These are phyloP conservation scores for Dicyrtoma fusca DNA, from an alignment of 2,888 invertebrate species.

Conservation along the genomic window DNA sequence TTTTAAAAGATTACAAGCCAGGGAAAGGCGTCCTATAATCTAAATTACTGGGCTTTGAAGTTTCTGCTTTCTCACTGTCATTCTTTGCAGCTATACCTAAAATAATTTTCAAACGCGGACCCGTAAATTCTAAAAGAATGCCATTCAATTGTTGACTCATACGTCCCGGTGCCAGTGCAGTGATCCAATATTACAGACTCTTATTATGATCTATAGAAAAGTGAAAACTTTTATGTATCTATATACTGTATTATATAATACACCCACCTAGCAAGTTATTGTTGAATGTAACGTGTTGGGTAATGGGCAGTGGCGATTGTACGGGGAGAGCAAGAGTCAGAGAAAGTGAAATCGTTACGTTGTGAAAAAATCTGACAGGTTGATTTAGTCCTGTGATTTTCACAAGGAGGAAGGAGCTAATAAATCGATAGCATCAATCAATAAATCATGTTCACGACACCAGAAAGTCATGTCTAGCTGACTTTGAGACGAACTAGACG, in stretches of 20 bases:
- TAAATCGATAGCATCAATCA: slow-evolving; percentile 48
- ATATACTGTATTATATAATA: too few species aligned
- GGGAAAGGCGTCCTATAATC: slow-evolving; percentile 31
- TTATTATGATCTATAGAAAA: too few species aligned
- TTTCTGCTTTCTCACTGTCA: background rate
- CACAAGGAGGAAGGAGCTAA: slow-evolving; percentile 38
- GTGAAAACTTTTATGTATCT: too few species aligned
- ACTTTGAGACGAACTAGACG: slow-evolving; percentile 8
- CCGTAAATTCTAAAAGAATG: too few species aligned
- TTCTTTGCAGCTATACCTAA: too few species aligned
- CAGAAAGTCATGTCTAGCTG: slow-evolving; percentile 20
- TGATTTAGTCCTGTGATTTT: slow-evolving; percentile 43
- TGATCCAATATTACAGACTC: too few species aligned
- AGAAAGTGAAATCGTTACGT: background rate
- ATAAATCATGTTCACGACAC: slow-evolving; percentile 42
- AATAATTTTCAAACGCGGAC: too few species aligned
- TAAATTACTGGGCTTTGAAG: slow-evolving; percentile 26
- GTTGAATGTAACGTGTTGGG: background rate
- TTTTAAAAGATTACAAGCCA: too few species aligned
- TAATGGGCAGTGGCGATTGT: slow-evolving; percentile 38
- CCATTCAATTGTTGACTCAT: too few species aligned
- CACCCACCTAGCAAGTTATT: too few species aligned
- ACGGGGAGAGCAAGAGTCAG: slow-evolving; percentile 23
- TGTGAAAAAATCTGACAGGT: slow-evolving; percentile 41
- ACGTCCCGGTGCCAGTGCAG: too few species aligned